A percentile compares a stretch with the other conserved stretches of the same genome.
phyloP scores from a whole-genome alignment of 2,797 vertebrate genomes.

The Odontamblyopus lacepedii region DNA sequence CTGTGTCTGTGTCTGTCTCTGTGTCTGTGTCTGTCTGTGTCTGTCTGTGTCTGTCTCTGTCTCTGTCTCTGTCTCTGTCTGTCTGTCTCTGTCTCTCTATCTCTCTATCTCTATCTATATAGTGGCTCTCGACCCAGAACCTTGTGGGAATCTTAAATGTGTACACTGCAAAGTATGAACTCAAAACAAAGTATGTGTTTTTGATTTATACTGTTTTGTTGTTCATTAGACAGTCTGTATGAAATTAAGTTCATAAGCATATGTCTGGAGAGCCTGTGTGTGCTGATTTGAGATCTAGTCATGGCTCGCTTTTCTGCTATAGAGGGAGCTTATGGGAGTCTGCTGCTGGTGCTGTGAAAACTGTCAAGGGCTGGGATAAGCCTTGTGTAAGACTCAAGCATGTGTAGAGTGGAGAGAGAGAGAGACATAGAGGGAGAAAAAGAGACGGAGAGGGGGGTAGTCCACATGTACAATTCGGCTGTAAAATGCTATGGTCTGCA shows the following conservation, averaged over 20 bases:
- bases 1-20: no score
- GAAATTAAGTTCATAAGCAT: conserved; percentile 37
- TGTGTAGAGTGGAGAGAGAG: conserved; percentile 6
- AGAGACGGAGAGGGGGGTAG: not conserved
- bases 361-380: conserved; percentile 28
- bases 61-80: no score
- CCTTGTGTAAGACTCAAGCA: conserved; percentile 26
- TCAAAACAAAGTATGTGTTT: not conserved
- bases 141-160: not conserved
- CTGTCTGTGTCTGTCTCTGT: no score
- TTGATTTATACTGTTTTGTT: not conserved
- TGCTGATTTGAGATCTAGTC: conserved; percentile 25
- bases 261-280: conserved; percentile 34
- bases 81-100: no score
- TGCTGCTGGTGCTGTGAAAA: conserved; percentile 41
- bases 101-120: no score
- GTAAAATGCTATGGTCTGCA: conserved; percentile 45
- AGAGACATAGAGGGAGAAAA: conserved; percentile 21
- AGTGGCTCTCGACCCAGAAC: not conserved
- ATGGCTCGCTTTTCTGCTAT: conserved; percentile 2
- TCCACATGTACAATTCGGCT: conserved; percentile 60
- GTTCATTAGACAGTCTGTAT: conserved; percentile 32
- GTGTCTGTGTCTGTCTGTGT: no score
- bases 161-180: not conserved
- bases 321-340: conserved; percentile 28